Base-by-base conservation (phyloP, 2,888 invertebrate genomes). In the Oligia strigilis region DNA sequence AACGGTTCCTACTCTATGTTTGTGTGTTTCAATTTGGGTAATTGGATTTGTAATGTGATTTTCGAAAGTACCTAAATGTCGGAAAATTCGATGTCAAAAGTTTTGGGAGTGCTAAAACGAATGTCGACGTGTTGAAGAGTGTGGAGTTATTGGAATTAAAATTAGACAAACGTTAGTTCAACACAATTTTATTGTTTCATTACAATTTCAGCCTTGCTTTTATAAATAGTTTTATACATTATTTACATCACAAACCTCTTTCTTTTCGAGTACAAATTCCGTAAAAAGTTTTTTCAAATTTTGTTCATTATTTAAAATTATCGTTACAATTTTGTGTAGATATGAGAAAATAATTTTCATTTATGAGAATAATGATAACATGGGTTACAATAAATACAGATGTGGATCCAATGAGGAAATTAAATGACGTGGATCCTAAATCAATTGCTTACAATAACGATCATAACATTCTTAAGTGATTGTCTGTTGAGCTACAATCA, bases 101-200 rank as follows among this genome's bases (percentile, higher is more conserved):
- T 81, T 83, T 17, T 46, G 2, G 8, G 17, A 52, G 46, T 19
- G 49, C 19, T 23, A 58, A 70, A 77, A 77, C 77, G 29, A 46
- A 49, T 77, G 66, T 64, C 19, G 2, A 64, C 81, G 43, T 65
- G 36, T 46, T 14, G 6, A 55, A 14, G 23, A 11, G n/a, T 66
- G n/a, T 40, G 5, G 65, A 60, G 62, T 72, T 67, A 74, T 40
- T n/a, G 36, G 76, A 65, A 85, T 85, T 85, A 85, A 88, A n/a
- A 62, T 88, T 87, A 89, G 77, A 88, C 88, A 87, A 85, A 70
- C 3, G 76, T 92, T 90, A 90, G 93, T 95, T 96, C 94, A 95
- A 96, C 97, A 96, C 96, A 96, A 96, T 96, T 97, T 97, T 96
- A 97, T 96, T 97, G 96, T 97, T 95, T 96, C 94, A 96, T 94